Evolutionary conservation across 2,888 invertebrate genomes (phyloP).

Genomic region (Schizaphis graminum): DNA sequence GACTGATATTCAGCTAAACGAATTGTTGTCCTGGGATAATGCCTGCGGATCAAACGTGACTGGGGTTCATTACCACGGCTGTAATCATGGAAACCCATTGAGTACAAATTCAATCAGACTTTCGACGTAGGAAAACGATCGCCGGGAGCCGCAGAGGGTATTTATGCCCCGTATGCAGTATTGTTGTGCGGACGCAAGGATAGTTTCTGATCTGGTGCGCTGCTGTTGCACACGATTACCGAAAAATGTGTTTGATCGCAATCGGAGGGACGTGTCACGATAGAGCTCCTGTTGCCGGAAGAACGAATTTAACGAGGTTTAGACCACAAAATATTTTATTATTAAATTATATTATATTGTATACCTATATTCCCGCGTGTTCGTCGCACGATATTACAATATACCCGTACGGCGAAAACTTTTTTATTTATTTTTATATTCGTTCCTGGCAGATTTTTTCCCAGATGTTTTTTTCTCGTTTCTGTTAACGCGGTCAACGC

Average conservation of each 20-base stretch:
- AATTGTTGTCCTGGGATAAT: constrained; percentile 59
- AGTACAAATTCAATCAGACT: constrained; percentile 59
- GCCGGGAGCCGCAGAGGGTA: constrained; percentile 26
- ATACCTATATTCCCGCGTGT: background rate
- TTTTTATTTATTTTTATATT: constrained; percentile 21
- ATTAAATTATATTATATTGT: background rate
- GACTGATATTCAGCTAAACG: constrained; percentile 44
- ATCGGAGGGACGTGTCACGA: background rate
- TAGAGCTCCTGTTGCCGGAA: background rate
- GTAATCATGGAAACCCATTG: constrained; percentile 61
- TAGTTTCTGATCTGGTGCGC: background rate
- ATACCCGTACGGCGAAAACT: constrained; percentile 8
- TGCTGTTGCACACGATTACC: background rate
- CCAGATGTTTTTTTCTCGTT: constrained; percentile 30
- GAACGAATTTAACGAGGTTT: background rate
- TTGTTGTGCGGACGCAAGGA: background rate
- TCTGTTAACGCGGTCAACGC: constrained; percentile 38
- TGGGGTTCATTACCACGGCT: constrained; percentile 44
- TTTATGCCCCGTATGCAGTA: background rate
- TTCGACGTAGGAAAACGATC: constrained; percentile 24
- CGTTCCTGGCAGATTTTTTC: background rate
- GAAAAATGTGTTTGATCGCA: constrained; percentile 40
- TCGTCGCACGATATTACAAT: background rate
- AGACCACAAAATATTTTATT: background rate
- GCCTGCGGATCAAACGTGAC: constrained; percentile 60